Conservation (phyloP, 2,888 invertebrate genomes). For the Chesias legatella region DNA sequence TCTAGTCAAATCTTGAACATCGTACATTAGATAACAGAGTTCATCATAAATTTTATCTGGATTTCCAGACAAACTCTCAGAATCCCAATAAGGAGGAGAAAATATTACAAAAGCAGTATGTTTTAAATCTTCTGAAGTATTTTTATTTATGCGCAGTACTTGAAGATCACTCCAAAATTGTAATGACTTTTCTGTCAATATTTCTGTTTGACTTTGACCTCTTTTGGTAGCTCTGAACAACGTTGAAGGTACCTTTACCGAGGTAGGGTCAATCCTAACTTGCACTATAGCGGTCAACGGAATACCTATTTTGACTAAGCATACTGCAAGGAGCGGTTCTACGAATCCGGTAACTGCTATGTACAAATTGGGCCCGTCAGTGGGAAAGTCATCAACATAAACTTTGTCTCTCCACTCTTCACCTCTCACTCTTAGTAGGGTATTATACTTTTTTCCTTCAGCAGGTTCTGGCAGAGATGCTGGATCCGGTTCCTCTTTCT, state of each 20-base stretch:
- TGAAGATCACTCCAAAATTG: constrained; percentile 66
- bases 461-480: constrained; percentile 33
- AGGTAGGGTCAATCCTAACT: constrained; percentile 54
- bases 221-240: constrained; percentile 54
- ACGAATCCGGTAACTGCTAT: constrained; percentile 76
- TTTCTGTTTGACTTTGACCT: constrained; percentile 62
- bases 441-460: constrained; percentile 69
- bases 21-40: constrained; percentile 73
- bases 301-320: constrained; percentile 59
- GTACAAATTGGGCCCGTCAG: constrained; percentile 76
- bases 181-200: constrained; percentile 48
- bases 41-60: constrained; percentile 73
- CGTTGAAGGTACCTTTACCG: constrained; percentile 45
- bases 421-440: constrained; percentile 67
- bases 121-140: constrained; percentile 51
- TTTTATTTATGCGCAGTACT: constrained; percentile 48
- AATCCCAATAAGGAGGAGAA: constrained; percentile 60
- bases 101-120: constrained; percentile 68
- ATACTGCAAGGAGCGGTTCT: constrained; percentile 50
- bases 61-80: constrained; percentile 48
- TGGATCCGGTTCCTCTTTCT: constrained; percentile 37
- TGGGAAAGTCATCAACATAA: constrained; percentile 76
- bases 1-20: constrained; percentile 73
- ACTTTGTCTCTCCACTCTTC: constrained; percentile 79
- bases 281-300: constrained; percentile 65